Evolutionary conservation across 2,888 invertebrate species (phyloP).

Genomic region (Tetragonula carbonaria): DNA sequence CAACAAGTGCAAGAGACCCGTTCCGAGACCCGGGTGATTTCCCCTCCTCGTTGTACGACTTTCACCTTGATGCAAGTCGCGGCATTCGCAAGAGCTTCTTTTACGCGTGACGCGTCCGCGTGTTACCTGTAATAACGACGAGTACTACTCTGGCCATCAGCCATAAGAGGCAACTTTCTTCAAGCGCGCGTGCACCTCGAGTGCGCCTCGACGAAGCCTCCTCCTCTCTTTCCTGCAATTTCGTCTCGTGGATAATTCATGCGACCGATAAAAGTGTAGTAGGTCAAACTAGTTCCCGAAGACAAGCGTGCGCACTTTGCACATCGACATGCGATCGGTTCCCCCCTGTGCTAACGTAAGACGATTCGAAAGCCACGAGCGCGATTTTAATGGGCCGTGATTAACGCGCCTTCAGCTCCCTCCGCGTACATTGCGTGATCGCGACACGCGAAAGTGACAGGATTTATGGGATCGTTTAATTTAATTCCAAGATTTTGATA

Average conservation of each 20-base stretch:
- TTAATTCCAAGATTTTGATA: background rate
- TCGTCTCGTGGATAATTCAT: constrained; percentile 50
- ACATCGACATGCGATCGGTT: constrained; percentile 11
- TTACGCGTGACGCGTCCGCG: constrained; percentile 13
- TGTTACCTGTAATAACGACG: constrained; percentile 38
- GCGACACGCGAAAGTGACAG: background rate
- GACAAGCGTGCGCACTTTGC: constrained; percentile 4
- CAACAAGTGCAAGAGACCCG: constrained; percentile 7
- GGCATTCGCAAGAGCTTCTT: constrained; percentile 12
- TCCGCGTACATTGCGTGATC: background rate
- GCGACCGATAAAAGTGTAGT: constrained; percentile 46
- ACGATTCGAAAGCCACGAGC: background rate
- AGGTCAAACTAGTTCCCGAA: constrained; percentile 45
- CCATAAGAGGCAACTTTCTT: constrained; percentile 53
- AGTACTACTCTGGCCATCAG: constrained; percentile 7
- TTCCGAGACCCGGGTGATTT: constrained; percentile 11
- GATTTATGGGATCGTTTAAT: constrained; percentile 3
- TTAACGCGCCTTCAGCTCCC: background rate
- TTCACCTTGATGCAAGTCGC: constrained; percentile 24
- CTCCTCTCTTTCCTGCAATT: constrained; percentile 34
- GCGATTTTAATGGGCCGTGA: constrained; percentile 6
- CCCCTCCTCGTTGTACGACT: constrained; percentile 19
- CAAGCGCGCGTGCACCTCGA: constrained; percentile 25
- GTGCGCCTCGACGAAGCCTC: constrained; percentile 29
- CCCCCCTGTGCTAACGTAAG: background rate